Base-by-base conservation (phyloP, 2,888 invertebrate genomes). In the Eucriotettix oculatus region DNA sequence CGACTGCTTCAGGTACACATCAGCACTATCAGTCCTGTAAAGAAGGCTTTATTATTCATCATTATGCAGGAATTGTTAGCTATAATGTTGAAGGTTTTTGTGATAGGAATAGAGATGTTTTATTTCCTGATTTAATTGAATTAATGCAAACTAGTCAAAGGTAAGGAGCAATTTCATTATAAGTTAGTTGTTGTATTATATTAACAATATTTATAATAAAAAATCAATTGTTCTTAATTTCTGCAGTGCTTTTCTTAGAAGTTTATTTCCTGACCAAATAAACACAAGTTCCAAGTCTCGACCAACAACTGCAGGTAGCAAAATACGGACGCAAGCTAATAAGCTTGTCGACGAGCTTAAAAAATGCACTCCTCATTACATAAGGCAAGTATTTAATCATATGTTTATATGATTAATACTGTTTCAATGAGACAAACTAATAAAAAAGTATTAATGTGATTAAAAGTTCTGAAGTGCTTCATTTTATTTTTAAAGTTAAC, bases 331-430 rank as follows among this genome's bases (percentile, higher is more conserved):
- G 53, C 84, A 85, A 70, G 84, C 84, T 16, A 84, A 83, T 71
- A 75, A 78, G 62, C 73, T 85, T 59, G 83, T 85, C 10, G 79
- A 78, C 9, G 81, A 82, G 53, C 70, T 85, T 66, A 84, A 80
- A 80, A 77, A 78, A 67, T 83, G 84, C 68, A 79, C 81, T 9
- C 84, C 84, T 10, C 84, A 84, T 71, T 85, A 85, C 69, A 82
- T 85, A 62, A 74, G 84, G 64, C 69, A 65, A 48, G 48, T 7
- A 48, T 29, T 29, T 29, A 2, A 29, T 2, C 29, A 7, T 29
- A 29, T 29, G 29, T 29, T 5, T 5, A 29, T 7, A 29, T 5
- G 3, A 29, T 29, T 29, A 29, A 29, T 29, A 29, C 29, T 29
- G 29, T 5, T 29, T 29, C 29, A 29, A 7, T 29, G 29, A 29